Evolutionary conservation across 2,797 vertebrate genomes (phyloP).

Genomic region (Chaenodraco wilsoni): DNA sequence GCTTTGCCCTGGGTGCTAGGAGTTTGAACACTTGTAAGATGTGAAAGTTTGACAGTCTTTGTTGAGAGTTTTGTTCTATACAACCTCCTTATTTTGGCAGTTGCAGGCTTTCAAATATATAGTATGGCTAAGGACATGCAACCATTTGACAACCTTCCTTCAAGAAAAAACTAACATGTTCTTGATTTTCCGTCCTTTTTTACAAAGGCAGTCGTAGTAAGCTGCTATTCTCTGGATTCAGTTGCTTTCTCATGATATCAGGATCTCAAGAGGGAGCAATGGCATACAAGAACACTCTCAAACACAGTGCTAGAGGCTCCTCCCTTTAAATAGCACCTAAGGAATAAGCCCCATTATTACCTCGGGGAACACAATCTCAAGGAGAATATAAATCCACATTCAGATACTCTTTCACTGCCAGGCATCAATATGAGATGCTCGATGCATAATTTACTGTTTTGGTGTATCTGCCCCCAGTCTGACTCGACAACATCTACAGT

Average conservation of each 20-base stretch:
- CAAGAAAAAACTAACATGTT: constrained; percentile 21
- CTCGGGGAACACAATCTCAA: constrained; percentile 27
- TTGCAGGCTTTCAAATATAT: background rate
- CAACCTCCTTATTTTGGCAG: background rate
- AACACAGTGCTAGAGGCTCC: constrained; percentile 28
- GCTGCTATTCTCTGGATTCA: constrained; percentile 17
- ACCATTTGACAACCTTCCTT: constrained; percentile 25
- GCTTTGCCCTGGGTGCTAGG: background rate
- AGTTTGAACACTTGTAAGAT: background rate
- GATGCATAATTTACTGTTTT: constrained; percentile 59
- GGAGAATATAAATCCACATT: constrained; percentile 20
- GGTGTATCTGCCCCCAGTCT: constrained; percentile 29
- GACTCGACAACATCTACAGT: constrained; percentile 38
- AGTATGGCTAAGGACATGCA: constrained; percentile 17
- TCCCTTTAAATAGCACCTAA: constrained; percentile 37
- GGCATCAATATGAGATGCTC: constrained; percentile 53
- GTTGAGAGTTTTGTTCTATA: background rate
- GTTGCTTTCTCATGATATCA: constrained; percentile 28
- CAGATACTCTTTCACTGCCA: constrained; percentile 37
- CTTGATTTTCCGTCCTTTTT: constrained; percentile 8
- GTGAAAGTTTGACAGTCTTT: constrained; percentile 21
- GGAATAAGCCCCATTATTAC: constrained; percentile 43
- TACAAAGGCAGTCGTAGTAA: constrained; percentile 24
- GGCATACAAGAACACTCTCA: constrained; percentile 37
- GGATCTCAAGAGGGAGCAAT: constrained; percentile 31